Conservation (phyloP, 2,797 vertebrate genomes). For the Odontamblyopus rebecca region DNA sequence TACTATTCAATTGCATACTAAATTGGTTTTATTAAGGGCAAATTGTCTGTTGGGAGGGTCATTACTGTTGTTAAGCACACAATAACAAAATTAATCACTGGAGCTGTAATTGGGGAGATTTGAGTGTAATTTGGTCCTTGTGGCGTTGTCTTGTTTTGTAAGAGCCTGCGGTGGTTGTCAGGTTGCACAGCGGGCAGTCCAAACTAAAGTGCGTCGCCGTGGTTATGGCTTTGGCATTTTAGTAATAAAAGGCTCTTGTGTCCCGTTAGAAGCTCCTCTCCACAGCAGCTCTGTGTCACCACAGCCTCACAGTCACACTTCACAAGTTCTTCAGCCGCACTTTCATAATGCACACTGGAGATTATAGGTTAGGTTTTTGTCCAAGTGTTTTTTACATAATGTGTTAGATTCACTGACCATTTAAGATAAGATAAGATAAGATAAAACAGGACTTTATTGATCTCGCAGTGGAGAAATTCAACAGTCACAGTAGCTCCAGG, state of each 20-base stretch:
- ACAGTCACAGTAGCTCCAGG: no score
- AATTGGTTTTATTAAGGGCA: neutral
- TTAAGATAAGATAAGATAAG: no score
- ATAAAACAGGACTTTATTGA: no score
- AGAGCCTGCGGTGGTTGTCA: conserved; percentile 25
- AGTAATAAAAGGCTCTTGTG: conserved; percentile 39
- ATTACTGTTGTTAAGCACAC: neutral
- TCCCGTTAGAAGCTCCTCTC: conserved; percentile 24
- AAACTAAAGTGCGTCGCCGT: conserved; percentile 31
- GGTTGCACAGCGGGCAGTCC: conserved; percentile 25
- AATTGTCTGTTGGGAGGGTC: neutral
- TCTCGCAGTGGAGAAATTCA: no score
- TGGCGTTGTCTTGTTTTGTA: conserved; percentile 10
- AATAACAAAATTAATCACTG: neutral
- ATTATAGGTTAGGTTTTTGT: conserved; percentile 7
- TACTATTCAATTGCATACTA: neutral
- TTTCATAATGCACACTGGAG: conserved; percentile 14
- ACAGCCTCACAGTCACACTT: conserved; percentile 35
- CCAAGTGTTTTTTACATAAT: neutral
- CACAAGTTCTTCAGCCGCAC: conserved; percentile 14
- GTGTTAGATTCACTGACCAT: neutral
- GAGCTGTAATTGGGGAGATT: neutral
- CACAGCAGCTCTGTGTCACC: conserved; percentile 26
- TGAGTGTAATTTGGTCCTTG: neutral
- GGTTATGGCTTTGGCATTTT: conserved; percentile 51